Evolutionary conservation across 2,113 vertebrate species (phyloP), one percentile per base, ranked within the genome.

Genomic region (Labeo rohita): DNA sequence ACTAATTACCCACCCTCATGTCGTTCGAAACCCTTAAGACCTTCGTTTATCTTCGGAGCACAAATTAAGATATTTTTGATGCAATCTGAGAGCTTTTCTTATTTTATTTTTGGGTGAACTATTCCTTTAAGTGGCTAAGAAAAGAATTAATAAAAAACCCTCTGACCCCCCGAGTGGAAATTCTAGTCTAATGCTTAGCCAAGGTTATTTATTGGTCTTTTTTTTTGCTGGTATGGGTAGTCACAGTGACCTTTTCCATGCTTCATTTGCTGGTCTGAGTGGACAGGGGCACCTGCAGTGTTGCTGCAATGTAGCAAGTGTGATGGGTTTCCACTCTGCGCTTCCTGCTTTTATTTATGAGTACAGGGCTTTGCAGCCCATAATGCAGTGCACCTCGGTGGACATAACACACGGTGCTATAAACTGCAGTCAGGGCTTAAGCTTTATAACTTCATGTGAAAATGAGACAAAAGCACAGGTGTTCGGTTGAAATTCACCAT

Each of bases 211-310:
- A 87, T 85, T 65, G 43, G 56, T 61, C 49, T 84, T 86, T 74
- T 76, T 28, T 81, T 87, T 12, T 39, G 12, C 79, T 23, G 52
- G 54, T 75, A 56, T 66, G 65, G 82, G 70, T 18, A n/a, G 84
- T 81, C 72, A 12, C 77, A 13, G 59, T 81, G 83, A 87, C 82
- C 86, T 89, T 77, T 82, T 89, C 70, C 43, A 76, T 11, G 18
- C 68, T 87, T 86, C 61, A 85, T 82, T 87, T 70, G 77, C 61
- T 47, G 56, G 23, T 76, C 39, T 39, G 18, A 79, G 54, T 76
- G 80, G 73, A 59, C 65, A 43, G 45, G 21, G 34, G 65, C 73
- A 84, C 52, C 34, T 80, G 47, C n/a, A 45, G 75, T 77, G 39
- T 72, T 52, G 72, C 72, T 82, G 70, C 83, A 86, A 49, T 83